A percentile compares a stretch with the other conserved stretches of the same genome.
Evolutionary conservation across 2,797 vertebrate species (phyloP).

Genomic region (Propithecus perrieri): DNA sequence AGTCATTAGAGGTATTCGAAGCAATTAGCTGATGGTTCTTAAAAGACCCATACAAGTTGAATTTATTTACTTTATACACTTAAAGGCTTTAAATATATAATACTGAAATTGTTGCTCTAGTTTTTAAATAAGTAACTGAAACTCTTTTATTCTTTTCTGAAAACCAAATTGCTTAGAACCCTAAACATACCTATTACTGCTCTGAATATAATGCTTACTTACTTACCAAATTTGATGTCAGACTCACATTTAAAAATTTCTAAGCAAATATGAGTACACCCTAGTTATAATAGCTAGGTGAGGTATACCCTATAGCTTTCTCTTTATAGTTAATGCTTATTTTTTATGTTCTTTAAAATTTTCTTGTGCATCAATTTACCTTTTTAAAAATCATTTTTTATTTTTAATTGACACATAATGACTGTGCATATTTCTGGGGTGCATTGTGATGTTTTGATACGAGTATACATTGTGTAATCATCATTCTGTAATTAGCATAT

Average conservation of each 20-base stretch:
- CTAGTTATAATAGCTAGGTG: neutral
- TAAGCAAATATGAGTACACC: slow-evolving; percentile 23
- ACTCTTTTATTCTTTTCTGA: slow-evolving; percentile 26
- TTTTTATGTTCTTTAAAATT: neutral
- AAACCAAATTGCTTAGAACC: slow-evolving; percentile 18
- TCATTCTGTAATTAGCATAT: neutral
- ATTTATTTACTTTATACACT: slow-evolving; percentile 57
- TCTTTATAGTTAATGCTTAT: neutral
- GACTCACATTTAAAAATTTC: neutral
- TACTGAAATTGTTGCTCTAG: slow-evolving; percentile 14
- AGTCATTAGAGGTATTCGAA: slow-evolving; percentile 63
- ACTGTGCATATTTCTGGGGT: neutral
- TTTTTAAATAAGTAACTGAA: slow-evolving; percentile 56
- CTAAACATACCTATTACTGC: neutral
- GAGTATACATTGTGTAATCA: neutral
- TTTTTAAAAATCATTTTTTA: neutral
- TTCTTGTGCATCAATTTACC: neutral
- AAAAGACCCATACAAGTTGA: slow-evolving; percentile 42
- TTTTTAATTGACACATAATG: neutral
- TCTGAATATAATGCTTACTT: slow-evolving; percentile 42
- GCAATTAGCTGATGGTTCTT: slow-evolving; percentile 62
- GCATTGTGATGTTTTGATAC: neutral
- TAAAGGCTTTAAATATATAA: slow-evolving; percentile 45
- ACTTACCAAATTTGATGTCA: slow-evolving; percentile 7
- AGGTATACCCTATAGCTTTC: neutral